Evolutionary conservation across 2,888 invertebrate genomes (phyloP), one percentile per base, ranked within the genome.

Genomic region (Crioceris asparagi): DNA sequence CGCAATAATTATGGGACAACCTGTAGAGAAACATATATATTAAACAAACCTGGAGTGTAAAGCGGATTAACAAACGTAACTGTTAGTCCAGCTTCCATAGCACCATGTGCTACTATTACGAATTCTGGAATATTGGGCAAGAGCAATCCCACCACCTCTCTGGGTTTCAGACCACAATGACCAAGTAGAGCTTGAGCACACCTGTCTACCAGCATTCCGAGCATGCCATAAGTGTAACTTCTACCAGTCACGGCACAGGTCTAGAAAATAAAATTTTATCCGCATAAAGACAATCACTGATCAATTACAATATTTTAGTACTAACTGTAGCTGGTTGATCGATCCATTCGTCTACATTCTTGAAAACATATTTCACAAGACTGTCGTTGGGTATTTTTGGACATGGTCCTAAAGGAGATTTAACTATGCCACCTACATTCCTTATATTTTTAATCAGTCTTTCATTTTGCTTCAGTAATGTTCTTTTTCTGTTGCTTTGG

Each of bases 121-220:
- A 75, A 81, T 62, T 82, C 81, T 0, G 81, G 81, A 35, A 79
- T 68, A 57, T 83, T 82, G 4, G 80, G 81, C 45, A 81, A 60
- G 21, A 81, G 68, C 15, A 83, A 61, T 1, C 77, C 81, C 2
- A 82, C 58, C 12, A 73, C 71, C 34, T 82, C 80, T 2, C 79
- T 75, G 1, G 71, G 71, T 45, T 69, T 61, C 45, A 81, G 60
- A 6, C 70, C 69, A 40, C 77, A 60, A 32, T 69, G 69, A 0
- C 70, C 68, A 1, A 74, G 51, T 15, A 79, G 62, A 0, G 74
- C 75, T 35, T 66, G 66, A 2, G 77, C 74, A 48, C 72, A 77
- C 17, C 72, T 64, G 37, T 71, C 67, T 30, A 74, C 65, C 62
- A 77, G 62, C 64, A 71, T 62, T 35, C 71, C 64, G 54, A 75